Evolutionary conservation across 2,797 vertebrate genomes (phyloP), one percentile per base, ranked within the genome.

Genomic region (Poliocrania exsul): DNA sequence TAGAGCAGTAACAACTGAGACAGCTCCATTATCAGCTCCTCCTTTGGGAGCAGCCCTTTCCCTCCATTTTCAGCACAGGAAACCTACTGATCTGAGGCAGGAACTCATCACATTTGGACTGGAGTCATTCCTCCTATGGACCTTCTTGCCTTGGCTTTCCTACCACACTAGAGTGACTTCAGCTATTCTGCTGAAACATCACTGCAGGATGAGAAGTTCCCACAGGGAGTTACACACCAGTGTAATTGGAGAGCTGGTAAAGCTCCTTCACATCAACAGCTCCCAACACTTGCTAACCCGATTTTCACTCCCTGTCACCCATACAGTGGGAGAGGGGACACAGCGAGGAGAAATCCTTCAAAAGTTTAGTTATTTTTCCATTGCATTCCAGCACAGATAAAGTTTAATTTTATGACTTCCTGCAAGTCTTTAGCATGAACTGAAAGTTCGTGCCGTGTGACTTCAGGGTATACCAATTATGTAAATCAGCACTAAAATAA

Each of bases 401-500:
- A 95, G 91, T 90, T 97, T 95, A 86, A 96, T 96, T 97, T 97
- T 97, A 97, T 93, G 94, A 97, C 96, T 97, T 97, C 97, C 97
- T 97, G 91, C 84, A 96, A 96, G 93, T 96, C 96, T 97, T 93
- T 92, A 94, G 86, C 96, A 88, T 88, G 92, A 95, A 54, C 95
- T 83, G 81, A 62, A 91, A 83, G 95, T 93, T 74, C 42, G 35
- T 90, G 80, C 91, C 80, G 94, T 96, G 92, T 95, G 96, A 90
- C 93, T 96, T 88, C 93, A 96, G 96, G 89, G 96, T 96, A 95
- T 86, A 90, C 94, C 93, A 90, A 97, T 97, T 97, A 97, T 98
- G 96, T 97, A 98, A 97, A 98, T 97, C 88, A 86, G 93, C 95
- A 95, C 97, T 96, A 97, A 97, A 97, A 97, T 97, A 96, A 97